phyloP scores from a whole-genome alignment of 1,140 invertebrate species.

The Caerostris darwini region DNA sequence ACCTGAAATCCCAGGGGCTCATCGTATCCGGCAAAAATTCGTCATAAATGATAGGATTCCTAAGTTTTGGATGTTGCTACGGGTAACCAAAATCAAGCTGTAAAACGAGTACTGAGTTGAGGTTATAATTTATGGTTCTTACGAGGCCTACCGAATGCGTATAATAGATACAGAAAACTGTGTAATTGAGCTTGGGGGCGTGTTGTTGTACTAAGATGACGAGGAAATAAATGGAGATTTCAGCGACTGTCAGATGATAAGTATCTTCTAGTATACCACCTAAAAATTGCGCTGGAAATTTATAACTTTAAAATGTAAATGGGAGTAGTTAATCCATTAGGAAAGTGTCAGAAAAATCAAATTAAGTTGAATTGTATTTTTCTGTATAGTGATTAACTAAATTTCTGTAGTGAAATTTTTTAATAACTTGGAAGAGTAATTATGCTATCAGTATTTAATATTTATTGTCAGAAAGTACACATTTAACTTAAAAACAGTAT shows the following conservation, averaged over 20 bases:
- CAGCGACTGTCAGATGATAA: constrained; percentile 48
- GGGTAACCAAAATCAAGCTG: constrained; percentile 75
- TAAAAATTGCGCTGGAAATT: neutral
- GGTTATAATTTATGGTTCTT: constrained; percentile 75
- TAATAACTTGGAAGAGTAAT: no score
- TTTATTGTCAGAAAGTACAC: no score
- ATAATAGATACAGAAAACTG: constrained; percentile 66
- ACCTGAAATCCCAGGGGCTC: constrained; percentile 46
- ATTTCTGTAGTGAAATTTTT: no score
- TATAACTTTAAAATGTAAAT: neutral
- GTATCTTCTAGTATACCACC: constrained; percentile 8
- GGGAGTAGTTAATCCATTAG: neutral
- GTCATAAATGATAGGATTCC: constrained; percentile 73
- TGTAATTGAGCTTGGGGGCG: constrained; percentile 63
- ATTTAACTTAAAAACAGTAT: no score
- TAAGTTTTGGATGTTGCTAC: constrained; percentile 74
- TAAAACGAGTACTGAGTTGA: constrained; percentile 65
- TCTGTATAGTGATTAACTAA: no score
- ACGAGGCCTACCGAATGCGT: neutral
- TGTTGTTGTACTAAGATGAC: constrained; percentile 5
- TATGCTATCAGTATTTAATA: no score
- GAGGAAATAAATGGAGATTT: constrained; percentile 70
- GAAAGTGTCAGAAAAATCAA: neutral
- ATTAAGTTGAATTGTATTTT: neutral
- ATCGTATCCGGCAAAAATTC: constrained; percentile 53